Conservation (phyloP, 1,140 invertebrate species). For the Drosophila bocqueti region DNA sequence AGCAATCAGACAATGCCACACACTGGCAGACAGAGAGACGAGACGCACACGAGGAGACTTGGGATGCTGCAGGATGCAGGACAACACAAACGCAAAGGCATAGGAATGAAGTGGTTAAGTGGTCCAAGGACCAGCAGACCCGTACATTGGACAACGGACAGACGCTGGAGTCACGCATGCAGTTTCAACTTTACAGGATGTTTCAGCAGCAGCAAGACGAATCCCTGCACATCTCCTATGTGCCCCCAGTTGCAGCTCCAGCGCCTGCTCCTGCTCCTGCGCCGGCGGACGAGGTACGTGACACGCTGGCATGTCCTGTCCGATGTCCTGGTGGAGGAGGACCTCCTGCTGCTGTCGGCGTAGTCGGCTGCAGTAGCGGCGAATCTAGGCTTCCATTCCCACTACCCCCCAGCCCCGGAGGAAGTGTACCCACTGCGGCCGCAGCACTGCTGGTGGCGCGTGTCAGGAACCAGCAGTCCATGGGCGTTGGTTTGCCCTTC, state of each 20-base stretch:
- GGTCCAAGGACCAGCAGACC: conserved; percentile 54
- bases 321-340: conserved; percentile 15
- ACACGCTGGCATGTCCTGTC: conserved; percentile 64
- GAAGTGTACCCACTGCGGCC: conserved; percentile 9
- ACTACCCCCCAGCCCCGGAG: conserved; percentile 35
- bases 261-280: conserved; percentile 4
- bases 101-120: conserved; percentile 81
- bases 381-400: conserved; percentile 77
- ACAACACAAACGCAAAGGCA: conserved; percentile 65
- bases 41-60: conserved; percentile 19
- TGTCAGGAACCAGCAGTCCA: conserved; percentile 97
- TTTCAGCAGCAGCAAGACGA: conserved; percentile 80
- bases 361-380: conserved; percentile 67
- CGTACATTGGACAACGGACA: conserved; percentile 31
- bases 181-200: conserved; percentile 69
- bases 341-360: conserved; percentile 54
- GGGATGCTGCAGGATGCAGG: conserved; percentile 40
- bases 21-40: conserved; percentile 18
- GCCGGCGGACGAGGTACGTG: conserved; percentile 64
- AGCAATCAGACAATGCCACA: conserved; percentile 52
- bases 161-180: conserved; percentile 49
- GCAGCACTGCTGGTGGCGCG: conserved; percentile 81
- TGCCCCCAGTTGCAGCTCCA: conserved; percentile 37
- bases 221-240: conserved; percentile 73
- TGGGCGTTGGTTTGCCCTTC: conserved; percentile 97